Evolutionary conservation across 2,113 vertebrate species (phyloP).

Genomic region (Oreochromis aureus): DNA sequence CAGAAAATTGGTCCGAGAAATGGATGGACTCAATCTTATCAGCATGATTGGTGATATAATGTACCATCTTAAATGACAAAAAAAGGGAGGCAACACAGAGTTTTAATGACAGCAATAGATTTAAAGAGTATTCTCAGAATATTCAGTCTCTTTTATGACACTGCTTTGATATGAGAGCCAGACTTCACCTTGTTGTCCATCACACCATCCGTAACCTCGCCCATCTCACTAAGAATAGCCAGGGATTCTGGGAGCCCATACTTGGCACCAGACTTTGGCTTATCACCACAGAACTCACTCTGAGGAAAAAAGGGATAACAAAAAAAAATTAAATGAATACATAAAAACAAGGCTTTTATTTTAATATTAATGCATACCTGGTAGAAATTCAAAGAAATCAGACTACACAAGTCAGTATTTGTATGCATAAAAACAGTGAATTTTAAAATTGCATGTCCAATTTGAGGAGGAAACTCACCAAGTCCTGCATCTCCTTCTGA

Average conservation of each 20-base stretch:
- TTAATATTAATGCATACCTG: neutral
- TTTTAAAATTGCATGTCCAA: neutral
- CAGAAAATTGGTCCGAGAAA: constrained; percentile 99
- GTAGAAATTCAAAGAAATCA: neutral
- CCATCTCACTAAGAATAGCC: constrained; percentile 95
- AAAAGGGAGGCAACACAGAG: neutral
- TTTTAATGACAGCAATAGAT: neutral
- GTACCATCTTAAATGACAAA: constrained; percentile 83
- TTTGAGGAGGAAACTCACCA: constrained; percentile 64
- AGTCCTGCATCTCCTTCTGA: constrained; percentile 98
- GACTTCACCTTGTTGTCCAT: constrained; percentile 91
- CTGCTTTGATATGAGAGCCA: neutral
- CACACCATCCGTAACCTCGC: constrained; percentile 96
- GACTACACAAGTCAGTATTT: neutral
- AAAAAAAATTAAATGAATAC: neutral
- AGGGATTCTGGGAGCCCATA: constrained; percentile 89
- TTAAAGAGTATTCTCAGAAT: neutral
- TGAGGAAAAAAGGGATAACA: constrained; percentile 26
- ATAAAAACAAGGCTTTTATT: neutral
- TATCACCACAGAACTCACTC: constrained; percentile 98
- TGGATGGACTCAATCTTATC: constrained; percentile 99
- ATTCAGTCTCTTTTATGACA: rapidly evolving
- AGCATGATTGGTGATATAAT: constrained; percentile 92
- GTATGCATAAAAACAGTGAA: neutral
- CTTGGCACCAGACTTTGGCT: constrained; percentile 95